Evolutionary conservation across 2,797 vertebrate species (phyloP).

Genomic region (Holocentrus rufus): DNA sequence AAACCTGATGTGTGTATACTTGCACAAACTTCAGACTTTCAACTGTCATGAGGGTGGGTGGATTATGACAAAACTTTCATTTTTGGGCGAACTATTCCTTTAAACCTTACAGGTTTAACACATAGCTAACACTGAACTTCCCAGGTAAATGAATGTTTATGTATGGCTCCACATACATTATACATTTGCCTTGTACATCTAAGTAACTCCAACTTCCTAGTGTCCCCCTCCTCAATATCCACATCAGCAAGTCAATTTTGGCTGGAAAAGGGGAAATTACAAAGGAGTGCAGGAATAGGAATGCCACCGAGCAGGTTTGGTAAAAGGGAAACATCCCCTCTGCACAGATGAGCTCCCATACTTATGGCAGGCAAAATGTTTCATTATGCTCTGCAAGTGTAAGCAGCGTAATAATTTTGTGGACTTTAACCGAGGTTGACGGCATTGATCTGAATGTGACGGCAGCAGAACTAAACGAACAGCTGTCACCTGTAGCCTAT

Average conservation of each 20-base stretch:
- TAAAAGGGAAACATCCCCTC: neutral
- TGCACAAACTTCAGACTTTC: too few species aligned
- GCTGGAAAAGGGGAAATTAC: neutral
- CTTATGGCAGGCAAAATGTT: neutral
- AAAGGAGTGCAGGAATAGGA: constrained; percentile 34
- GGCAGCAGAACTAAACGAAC: neutral
- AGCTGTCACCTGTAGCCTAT: neutral
- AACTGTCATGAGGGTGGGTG: too few species aligned
- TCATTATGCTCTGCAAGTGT: neutral
- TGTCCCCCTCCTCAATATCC: neutral
- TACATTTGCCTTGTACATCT: too few species aligned
- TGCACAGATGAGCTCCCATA: neutral
- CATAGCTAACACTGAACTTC: neutral
- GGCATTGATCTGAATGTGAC: neutral
- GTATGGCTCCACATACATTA: neutral
- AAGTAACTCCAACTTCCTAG: neutral
- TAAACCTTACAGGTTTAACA: neutral
- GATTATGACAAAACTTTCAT: too few species aligned
- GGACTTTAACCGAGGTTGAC: constrained; percentile 26
- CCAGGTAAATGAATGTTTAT: neutral
- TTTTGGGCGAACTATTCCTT: too few species aligned
- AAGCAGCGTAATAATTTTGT: constrained; percentile 13
- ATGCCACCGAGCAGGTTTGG: constrained; percentile 48
- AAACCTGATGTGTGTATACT: too few species aligned
- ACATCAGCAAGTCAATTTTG: too few species aligned